A percentile compares a stretch with the other conserved stretches of the same genome.
Evolutionary conservation across 2,797 vertebrate genomes (phyloP).

Genomic region (Lagodon rhomboides): DNA sequence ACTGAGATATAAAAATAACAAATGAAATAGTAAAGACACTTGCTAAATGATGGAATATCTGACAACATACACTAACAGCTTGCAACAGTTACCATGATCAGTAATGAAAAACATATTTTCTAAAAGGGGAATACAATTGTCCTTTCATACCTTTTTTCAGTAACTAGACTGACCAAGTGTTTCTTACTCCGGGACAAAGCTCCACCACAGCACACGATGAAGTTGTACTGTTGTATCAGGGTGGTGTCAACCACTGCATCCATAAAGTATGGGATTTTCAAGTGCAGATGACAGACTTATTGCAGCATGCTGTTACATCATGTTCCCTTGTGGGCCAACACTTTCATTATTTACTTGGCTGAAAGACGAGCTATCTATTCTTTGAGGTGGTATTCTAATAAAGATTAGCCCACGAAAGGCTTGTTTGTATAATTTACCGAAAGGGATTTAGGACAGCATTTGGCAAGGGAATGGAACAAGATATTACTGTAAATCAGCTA

Average conservation of each 20-base stretch:
- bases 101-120: background rate
- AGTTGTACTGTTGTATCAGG: background rate
- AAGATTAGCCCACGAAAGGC: background rate
- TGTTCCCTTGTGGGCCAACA: background rate
- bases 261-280: background rate
- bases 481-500: conserved; percentile 21
- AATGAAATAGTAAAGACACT: background rate
- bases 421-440: conserved; percentile 1
- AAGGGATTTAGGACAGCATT: background rate
- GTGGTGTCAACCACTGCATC: background rate
- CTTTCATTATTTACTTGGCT: background rate
- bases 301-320: conserved; percentile 1
- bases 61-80: background rate
- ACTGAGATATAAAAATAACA: conserved; percentile 3
- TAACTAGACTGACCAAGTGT: background rate
- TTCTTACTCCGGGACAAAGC: background rate
- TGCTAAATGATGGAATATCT: background rate
- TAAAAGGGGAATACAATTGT: background rate
- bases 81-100: background rate
- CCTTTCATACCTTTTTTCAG: background rate
- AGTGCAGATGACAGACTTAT: background rate
- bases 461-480: conserved; percentile 10
- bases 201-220: background rate
- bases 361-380: conserved; percentile 2
- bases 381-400: conserved; percentile 18